Base-by-base conservation (phyloP, 2,797 vertebrate genomes). In the Heteromormyrus szaboi region DNA sequence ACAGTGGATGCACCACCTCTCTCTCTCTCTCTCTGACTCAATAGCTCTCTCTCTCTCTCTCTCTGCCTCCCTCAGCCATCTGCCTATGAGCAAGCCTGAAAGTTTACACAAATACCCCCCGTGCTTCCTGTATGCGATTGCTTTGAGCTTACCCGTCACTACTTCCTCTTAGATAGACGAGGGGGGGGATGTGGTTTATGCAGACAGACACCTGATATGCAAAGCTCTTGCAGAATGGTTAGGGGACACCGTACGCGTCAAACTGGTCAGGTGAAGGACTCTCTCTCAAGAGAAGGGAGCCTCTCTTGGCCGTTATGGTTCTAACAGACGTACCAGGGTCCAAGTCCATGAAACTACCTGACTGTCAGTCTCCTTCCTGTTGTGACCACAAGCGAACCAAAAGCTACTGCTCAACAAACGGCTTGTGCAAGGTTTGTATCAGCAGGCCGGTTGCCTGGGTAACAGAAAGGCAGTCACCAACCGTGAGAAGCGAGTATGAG, bases 161-260 rank as follows among this genome's bases (percentile, higher is more conserved):
- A 96, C 96, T 97, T 98, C 97, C 97, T 97, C 96, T 96, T 87
- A 88, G 85, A 29, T 54, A 89, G 46, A 89, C 54, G 0, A 37
- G 87, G 87, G 72, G 65, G 87, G 84, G 53, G 50, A 11, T 54
- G 17, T 46, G 8, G 59, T 37, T 65, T 48, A n/a, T 2, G 2
- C 65, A 90, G 76, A n/a, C 12, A 29, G 33, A 83, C 87, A 88
- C 81, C 79, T 65, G 81, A 89, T 65, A 85, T 68, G 56, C 51
- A 83, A 83, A 83, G 37, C n/a, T 12, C 41, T 37, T 12, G 14
- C 12, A 50, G 56, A 33, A 72, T 6, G 29, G 65, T 72, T 37
- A 72, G 29, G 29, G 29, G 65, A 72, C 29, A 72, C 29, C 12
- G 0, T 72, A 6, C 12, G 29, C 7, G 8, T 62, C 4, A 37